Conservation (phyloP, 1,140 invertebrate genomes). For the Campoletis sonorensis region DNA sequence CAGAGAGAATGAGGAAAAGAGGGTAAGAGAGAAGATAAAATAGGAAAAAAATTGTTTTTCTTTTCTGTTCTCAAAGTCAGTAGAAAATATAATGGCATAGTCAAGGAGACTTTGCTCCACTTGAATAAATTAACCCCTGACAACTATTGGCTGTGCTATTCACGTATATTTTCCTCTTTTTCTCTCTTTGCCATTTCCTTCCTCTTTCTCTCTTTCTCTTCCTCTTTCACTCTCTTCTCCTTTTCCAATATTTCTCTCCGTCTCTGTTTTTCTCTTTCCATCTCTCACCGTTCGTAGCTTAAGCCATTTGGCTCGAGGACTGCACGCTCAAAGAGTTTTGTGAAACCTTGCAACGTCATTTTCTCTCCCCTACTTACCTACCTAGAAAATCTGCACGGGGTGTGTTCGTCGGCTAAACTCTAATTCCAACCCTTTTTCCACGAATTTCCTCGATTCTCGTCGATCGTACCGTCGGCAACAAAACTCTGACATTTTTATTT, state of each 20-base stretch:
- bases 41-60: constrained; percentile 7
- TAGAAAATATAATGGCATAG: constrained; percentile 35
- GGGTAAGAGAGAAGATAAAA: neutral
- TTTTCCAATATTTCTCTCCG: neutral
- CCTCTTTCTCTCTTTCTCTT: neutral
- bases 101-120: constrained; percentile 54
- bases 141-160: constrained; percentile 7
- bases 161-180: neutral
- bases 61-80: neutral
- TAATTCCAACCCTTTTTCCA: constrained; percentile 54
- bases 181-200: neutral
- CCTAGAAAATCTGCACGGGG: constrained; percentile 6
- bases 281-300: neutral
- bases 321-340: constrained; percentile 14
- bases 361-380: neutral
- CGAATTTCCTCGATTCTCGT: constrained; percentile 43
- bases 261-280: too few species aligned
- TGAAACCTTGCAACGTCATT: constrained; percentile 12
- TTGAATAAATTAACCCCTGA: constrained; percentile 63
- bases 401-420: neutral
- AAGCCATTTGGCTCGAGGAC: constrained; percentile 11
- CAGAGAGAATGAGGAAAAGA: neutral
- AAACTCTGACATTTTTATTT: constrained; percentile 32
- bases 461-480: neutral
- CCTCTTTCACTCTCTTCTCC: neutral